A percentile compares a stretch with the other conserved stretches of the same genome.
phyloP scores from a whole-genome alignment of 2,888 invertebrate species.

The Amiota minor region DNA sequence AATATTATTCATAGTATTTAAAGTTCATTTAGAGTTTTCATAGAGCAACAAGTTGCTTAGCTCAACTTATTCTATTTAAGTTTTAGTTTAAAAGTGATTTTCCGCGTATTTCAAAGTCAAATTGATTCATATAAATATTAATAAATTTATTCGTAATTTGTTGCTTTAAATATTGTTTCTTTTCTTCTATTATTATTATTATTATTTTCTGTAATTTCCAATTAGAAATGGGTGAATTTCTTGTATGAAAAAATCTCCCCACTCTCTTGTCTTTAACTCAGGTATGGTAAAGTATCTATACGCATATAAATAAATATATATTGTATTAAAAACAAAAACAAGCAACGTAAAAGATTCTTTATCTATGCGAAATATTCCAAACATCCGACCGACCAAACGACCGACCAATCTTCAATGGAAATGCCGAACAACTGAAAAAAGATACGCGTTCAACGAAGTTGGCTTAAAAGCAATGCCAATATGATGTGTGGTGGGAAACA shows the following conservation, averaged over 20 bases:
- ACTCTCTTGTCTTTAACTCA: background rate
- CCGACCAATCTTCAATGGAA: slow-evolving; percentile 44
- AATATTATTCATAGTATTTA: background rate
- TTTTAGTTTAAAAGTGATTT: too few species aligned
- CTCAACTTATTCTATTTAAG: too few species aligned
- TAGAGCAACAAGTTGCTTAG: slow-evolving; percentile 20
- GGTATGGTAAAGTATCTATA: background rate
- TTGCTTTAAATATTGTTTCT: background rate
- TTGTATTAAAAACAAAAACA: too few species aligned
- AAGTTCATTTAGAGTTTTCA: background rate
- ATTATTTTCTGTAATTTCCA: slow-evolving; percentile 1
- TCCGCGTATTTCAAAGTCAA: background rate
- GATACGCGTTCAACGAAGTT: background rate
- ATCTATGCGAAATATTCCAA: slow-evolving; percentile 46
- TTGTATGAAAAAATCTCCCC: background rate
- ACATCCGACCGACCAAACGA: slow-evolving; percentile 38
- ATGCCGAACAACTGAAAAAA: slow-evolving; percentile 60
- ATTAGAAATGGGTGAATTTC: background rate
- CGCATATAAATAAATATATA: background rate
- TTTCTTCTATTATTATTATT: background rate
- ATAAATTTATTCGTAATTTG: background rate
- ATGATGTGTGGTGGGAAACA: slow-evolving; percentile 12
- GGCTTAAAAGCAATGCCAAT: too few species aligned
- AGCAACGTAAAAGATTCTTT: background rate
- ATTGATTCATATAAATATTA: background rate